Evolutionary conservation across 2,888 invertebrate species (phyloP), one percentile per base, ranked within the genome.

Genomic region (Lycophotia porphyrea): DNA sequence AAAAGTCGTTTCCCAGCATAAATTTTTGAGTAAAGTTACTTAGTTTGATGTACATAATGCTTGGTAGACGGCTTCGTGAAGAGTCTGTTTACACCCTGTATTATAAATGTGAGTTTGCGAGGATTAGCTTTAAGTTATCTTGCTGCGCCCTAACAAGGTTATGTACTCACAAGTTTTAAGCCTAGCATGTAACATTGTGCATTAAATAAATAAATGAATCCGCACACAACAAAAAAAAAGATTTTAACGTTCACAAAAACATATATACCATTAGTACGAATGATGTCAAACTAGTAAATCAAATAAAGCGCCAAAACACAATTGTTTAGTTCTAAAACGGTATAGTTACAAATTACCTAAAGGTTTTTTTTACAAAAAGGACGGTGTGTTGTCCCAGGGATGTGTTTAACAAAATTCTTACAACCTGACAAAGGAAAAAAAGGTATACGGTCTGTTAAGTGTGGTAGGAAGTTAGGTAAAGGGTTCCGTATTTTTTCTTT

Each of bases 331-430:
- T 49, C 58, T 60, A 78, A 83, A 72, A 78, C 69, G n/a, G 36
- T 86, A 60, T 39, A 36, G 69, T 78, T 39, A 82, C 82, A 83
- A 86, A 82, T 82, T 82, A 70, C 71, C 66, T 71, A 61, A 39
- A 52, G 24, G 1, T 27, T 58, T 80, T 64, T 74, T 47, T 58
- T 31, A 34, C n/a, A 1, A 52, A 70, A 80, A 82, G 73, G 71
- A 31, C n/a, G 5, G 24, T 67, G 36, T 61, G 63, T 60, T 79
- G 78, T 87, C 85, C 82, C 76, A 64, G 21, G 15, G 66, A 63
- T 82, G 74, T 88, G 87, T 88, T 82, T 76, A 77, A 87, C 87
- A 80, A 85, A 85, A 88, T 88, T 82, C 88, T 85, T 82, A 87
- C 77, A 84, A 87, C 71, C 74, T 73, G 47, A 7, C 55, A 69